Conservation (phyloP, 2,113 vertebrate genomes). For the Scophthalmus maximus region DNA sequence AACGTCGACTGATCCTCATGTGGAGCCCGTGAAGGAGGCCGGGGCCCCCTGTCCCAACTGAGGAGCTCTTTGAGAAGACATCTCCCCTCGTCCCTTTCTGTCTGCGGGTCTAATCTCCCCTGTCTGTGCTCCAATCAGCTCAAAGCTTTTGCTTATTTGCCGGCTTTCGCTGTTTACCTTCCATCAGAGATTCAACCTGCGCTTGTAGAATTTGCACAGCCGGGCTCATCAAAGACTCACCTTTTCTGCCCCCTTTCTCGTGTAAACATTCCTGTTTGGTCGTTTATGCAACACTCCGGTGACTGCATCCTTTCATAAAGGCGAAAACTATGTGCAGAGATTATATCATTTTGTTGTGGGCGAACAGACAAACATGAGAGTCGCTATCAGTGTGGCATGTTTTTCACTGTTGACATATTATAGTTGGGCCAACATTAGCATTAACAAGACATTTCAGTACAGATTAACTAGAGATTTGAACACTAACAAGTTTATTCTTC, state of each 20-base stretch:
- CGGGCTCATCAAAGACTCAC: conserved; percentile 37
- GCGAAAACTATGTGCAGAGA: background rate
- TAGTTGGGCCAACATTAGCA: background rate
- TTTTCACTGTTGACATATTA: background rate
- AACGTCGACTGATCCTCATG: conserved; percentile 46
- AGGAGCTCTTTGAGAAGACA: conserved; percentile 50
- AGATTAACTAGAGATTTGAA: background rate
- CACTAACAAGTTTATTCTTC: no score
- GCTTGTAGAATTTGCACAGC: conserved; percentile 28
- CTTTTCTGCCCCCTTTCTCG: conserved; percentile 27
- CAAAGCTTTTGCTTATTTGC: conserved; percentile 63
- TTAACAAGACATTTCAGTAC: no score
- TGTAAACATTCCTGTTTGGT: conserved; percentile 49
- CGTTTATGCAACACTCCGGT: conserved; percentile 28
- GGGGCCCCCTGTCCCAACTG: conserved; percentile 25
- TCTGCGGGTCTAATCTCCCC: conserved; percentile 65
- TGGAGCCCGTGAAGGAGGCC: conserved; percentile 29
- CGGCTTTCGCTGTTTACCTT: conserved; percentile 55
- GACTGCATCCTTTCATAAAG: conserved; percentile 54
- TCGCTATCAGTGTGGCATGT: background rate
- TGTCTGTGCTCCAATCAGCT: conserved; percentile 51
- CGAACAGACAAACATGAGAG: conserved; percentile 19
- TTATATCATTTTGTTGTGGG: background rate
- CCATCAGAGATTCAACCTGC: conserved; percentile 37
- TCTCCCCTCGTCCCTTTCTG: conserved; percentile 35